phyloP scores from a whole-genome alignment of 2,888 invertebrate genomes.

The Pheosia gnoma region DNA sequence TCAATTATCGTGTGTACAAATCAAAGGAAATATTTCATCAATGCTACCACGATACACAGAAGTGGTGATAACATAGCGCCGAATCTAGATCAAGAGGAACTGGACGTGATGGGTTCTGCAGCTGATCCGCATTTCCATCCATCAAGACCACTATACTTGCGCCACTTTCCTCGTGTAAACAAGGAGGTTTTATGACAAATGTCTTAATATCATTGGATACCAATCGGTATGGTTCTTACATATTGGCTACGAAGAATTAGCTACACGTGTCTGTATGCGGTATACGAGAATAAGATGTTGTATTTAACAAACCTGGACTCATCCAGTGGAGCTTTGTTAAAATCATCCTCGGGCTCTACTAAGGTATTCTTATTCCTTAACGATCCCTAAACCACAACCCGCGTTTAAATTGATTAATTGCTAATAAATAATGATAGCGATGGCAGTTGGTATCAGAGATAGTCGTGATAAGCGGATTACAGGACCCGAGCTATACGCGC shows the following conservation, averaged over 20 bases:
- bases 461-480: constrained; percentile 42
- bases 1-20: constrained; percentile 31
- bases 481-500: constrained; percentile 23
- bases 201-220: no score
- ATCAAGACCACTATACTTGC: no score
- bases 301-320: no score
- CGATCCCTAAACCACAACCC: constrained; percentile 19
- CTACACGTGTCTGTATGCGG: no score
- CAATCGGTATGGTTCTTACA: no score
- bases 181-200: no score
- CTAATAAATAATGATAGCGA: constrained; percentile 54
- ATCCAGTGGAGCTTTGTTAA: no score
- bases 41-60: constrained; percentile 42
- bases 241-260: no score
- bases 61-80: constrained; percentile 14
- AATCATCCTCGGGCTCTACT: no score
- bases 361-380: not conserved
- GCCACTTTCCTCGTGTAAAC: no score
- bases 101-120: not conserved
- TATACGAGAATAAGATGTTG: no score
- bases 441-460: constrained; percentile 47
- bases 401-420: constrained; percentile 51
- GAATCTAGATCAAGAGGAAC: not conserved
- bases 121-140: not conserved
- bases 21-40: constrained; percentile 35